A percentile compares a stretch with the other conserved stretches of the same genome.
phyloP scores from a whole-genome alignment of 2,113 vertebrate genomes.

The Carettochelys insculpta region DNA sequence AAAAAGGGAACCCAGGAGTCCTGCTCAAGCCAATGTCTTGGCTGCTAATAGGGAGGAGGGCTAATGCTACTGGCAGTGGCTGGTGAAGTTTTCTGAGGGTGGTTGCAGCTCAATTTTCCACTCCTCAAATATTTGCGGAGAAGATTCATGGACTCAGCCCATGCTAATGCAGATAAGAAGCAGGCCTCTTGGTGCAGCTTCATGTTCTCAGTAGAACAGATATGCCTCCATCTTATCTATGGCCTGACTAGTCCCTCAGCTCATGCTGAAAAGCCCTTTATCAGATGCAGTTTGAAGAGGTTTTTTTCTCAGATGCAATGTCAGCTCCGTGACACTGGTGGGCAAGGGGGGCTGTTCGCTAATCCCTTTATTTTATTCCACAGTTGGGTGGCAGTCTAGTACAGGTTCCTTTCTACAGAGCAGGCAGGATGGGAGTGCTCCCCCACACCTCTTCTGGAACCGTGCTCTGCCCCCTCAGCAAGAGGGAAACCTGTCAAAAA shows the following conservation, averaged over 20 bases:
- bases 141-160: not conserved
- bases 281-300: conserved; percentile 51
- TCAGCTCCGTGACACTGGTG: conserved; percentile 35
- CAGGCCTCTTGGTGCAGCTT: conserved; percentile 53
- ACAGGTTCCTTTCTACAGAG: conserved; percentile 58
- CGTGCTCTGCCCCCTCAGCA: conserved; percentile 33
- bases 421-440: conserved; percentile 23
- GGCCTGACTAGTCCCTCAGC: conserved; percentile 48
- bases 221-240: conserved; percentile 50
- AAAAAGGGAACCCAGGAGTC: not conserved
- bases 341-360: conserved; percentile 37
- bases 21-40: accelerated
- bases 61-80: not conserved
- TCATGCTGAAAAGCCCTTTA: conserved; percentile 61
- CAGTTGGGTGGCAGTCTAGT: conserved; percentile 10
- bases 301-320: conserved; percentile 3
- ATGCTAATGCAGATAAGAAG: conserved; percentile 33
- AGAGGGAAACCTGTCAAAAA: conserved; percentile 79
- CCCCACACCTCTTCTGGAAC: conserved; percentile 23
- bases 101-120: not conserved
- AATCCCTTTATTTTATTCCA: conserved; percentile 41
- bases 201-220: conserved; percentile 54
- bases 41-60: accelerated
- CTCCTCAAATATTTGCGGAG: not conserved
- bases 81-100: not conserved